A percentile compares a stretch with the other conserved stretches of the same genome.
phyloP scores from a whole-genome alignment of 2,797 vertebrate species.

The Triplophysa bombifrons region DNA sequence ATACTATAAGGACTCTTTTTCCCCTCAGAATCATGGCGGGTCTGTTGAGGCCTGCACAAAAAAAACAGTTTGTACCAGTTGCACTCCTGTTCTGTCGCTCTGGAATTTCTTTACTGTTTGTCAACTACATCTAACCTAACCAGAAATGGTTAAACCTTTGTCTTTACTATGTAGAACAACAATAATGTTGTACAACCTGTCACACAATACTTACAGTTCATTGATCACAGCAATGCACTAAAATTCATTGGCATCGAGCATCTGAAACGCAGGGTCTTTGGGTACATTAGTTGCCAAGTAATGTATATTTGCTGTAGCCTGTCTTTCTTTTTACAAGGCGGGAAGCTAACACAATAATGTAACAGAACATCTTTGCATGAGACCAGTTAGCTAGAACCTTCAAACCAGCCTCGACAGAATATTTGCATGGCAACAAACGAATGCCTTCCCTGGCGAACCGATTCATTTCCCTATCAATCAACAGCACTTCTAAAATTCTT shows the following conservation, averaged over 20 bases:
- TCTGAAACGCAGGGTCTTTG: neutral
- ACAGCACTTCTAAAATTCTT: constrained; percentile 37
- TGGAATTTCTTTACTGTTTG: neutral
- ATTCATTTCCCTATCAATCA: constrained; percentile 2
- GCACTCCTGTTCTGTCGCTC: neutral
- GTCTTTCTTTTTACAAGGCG: neutral
- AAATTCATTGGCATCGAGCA: neutral
- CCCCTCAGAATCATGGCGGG: constrained; percentile 16
- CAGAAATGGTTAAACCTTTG: neutral
- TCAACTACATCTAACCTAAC: neutral
- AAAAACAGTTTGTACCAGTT: neutral
- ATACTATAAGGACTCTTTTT: constrained; percentile 24
- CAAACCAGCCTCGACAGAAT: neutral
- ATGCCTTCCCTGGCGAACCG: neutral
- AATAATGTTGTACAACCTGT: neutral
- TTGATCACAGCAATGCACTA: neutral
- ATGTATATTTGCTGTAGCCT: neutral
- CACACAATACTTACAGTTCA: neutral
- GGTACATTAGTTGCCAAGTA: neutral
- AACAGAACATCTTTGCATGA: neutral
- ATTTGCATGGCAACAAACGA: constrained; percentile 7
- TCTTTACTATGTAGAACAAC: neutral
- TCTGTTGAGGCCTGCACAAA: neutral
- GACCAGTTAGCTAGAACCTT: neutral
- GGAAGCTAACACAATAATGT: neutral